These are phyloP conservation scores for Callopanchax toddi DNA, from an alignment of 2,113 vertebrate species.

Conservation along the genomic window DNA sequence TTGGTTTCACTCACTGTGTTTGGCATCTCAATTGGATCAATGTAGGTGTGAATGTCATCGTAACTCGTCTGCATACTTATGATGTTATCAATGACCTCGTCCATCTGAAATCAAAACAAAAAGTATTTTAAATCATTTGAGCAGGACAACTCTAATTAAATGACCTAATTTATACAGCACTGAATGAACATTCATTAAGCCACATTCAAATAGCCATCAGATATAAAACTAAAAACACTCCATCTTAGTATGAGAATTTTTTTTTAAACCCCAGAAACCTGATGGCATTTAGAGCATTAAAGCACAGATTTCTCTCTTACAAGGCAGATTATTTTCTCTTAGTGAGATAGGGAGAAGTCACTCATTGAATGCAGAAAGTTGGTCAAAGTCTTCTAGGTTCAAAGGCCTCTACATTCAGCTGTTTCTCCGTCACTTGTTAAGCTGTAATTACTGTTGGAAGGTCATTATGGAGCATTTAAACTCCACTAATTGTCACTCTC, in stretches of 20 bases:
- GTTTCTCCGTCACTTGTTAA: slow-evolving; percentile 78
- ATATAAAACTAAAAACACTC: not conserved
- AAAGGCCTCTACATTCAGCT: slow-evolving; percentile 65
- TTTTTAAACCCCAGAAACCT: slow-evolving; percentile 7
- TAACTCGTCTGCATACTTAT: slow-evolving; percentile 90
- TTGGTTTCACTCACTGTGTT: slow-evolving; percentile 87
- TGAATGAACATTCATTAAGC: no score
- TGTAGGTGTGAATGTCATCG: slow-evolving; percentile 89
- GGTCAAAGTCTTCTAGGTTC: slow-evolving; percentile 81
- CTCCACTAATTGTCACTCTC: slow-evolving; percentile 62
- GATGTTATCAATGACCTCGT: slow-evolving; percentile 96
- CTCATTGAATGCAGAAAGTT: slow-evolving; percentile 16
- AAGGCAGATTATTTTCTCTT: slow-evolving; percentile 4
- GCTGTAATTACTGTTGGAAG: slow-evolving; percentile 75
- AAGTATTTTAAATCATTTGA: not conserved
- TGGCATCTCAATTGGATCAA: slow-evolving; percentile 92
- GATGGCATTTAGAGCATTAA: slow-evolving; percentile 6
- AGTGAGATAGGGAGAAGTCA: slow-evolving; percentile 2
- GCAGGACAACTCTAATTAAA: not conserved
- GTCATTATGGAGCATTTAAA: slow-evolving; percentile 81
- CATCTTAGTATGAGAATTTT: not conserved
- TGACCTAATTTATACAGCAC: not conserved
- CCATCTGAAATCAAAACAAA: slow-evolving; percentile 81
- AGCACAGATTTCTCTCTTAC: slow-evolving; percentile 2
- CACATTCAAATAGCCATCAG: not conserved